A percentile compares a stretch with the other conserved stretches of the same genome.
These are phyloP conservation scores for Ovibos moschatus DNA, from an alignment of 2,113 vertebrate species.

Conservation along the genomic window DNA sequence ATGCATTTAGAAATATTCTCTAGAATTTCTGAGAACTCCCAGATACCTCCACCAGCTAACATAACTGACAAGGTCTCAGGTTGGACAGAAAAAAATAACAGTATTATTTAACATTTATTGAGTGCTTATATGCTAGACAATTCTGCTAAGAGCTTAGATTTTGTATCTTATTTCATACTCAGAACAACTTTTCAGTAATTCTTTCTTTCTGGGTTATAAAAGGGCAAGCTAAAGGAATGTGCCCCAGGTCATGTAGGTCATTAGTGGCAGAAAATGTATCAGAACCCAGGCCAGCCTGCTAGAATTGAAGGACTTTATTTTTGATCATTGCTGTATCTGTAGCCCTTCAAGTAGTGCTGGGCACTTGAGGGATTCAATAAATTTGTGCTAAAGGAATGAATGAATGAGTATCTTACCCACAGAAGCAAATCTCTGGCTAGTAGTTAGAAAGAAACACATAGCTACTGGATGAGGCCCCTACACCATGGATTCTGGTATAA, in stretches of 20 bases:
- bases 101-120: conserved; percentile 6
- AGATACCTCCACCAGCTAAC: background rate
- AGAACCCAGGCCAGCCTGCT: too few relatives aligned
- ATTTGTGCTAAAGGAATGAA: background rate
- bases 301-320: background rate
- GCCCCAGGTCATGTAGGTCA: background rate
- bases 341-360: background rate
- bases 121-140: background rate
- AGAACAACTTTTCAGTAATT: background rate
- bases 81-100: background rate
- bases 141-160: background rate
- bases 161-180: background rate
- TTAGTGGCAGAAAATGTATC: background rate
- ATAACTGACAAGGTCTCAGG: background rate
- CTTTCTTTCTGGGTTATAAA: background rate
- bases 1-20: conserved; percentile 32
- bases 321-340: background rate
- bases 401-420: background rate
- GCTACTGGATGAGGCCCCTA: background rate
- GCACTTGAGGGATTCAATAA: background rate
- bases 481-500: background rate
- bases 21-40: background rate
- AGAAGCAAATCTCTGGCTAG: background rate
- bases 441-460: background rate
- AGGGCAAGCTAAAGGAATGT: background rate